These are phyloP conservation scores for Armadillidium nasatum DNA, from an alignment of 1,140 invertebrate species.

Conservation along the genomic window DNA sequence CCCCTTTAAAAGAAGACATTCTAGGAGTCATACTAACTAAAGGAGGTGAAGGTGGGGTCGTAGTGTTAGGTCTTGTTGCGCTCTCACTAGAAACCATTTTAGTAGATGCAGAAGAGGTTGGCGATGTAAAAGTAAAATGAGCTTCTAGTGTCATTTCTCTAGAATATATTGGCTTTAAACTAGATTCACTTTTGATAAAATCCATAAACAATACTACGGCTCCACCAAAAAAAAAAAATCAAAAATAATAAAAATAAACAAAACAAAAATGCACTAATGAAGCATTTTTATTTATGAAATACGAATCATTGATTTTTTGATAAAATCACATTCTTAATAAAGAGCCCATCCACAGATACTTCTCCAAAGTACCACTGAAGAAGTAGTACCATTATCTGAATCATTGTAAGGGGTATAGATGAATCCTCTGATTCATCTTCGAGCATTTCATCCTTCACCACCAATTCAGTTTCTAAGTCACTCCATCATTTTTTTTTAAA, in stretches of 20 bases:
- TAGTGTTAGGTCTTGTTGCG: slow-evolving; percentile 27
- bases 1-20: slow-evolving; percentile 16
- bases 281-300: not conserved
- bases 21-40: not conserved
- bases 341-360: slow-evolving; percentile 28
- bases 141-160: slow-evolving; percentile 35
- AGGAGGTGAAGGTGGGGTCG: not conserved
- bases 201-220: not conserved
- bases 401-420: slow-evolving; percentile 29
- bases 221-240: not conserved
- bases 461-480: too few relatives aligned
- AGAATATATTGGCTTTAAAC: slow-evolving; percentile 25
- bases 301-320: not conserved
- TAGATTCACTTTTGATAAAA: not conserved
- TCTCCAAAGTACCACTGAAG: slow-evolving; percentile 33
- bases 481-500: too few relatives aligned
- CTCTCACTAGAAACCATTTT: not conserved
- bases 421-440: not conserved
- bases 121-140: slow-evolving; percentile 31
- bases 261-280: not conserved
- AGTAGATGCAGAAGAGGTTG: slow-evolving; percentile 20
- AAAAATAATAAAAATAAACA: not conserved
- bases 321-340: slow-evolving; percentile 22
- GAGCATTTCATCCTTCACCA: too few relatives aligned
- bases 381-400: slow-evolving; percentile 32